These are phyloP conservation scores for Esox niger DNA, from an alignment of 2,113 vertebrate species.

Conservation along the genomic window DNA sequence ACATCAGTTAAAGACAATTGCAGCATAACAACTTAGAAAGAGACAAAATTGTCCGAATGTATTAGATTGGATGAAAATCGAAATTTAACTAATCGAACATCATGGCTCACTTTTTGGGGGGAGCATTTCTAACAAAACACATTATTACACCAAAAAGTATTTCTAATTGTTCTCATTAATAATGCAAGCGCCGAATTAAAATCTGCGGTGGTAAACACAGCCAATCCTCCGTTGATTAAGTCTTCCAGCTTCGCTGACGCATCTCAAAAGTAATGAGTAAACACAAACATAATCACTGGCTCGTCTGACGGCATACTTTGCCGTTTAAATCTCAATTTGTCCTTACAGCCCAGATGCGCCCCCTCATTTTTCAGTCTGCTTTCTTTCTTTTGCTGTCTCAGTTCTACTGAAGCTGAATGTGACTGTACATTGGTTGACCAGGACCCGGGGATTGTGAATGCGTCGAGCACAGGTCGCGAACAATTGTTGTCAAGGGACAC, in stretches of 20 bases:
- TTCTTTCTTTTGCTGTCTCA: background rate
- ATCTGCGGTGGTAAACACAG: constrained; percentile 20
- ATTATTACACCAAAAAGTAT: background rate
- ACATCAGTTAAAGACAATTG: constrained; percentile 1
- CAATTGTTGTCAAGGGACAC: no score
- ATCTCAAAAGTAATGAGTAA: constrained; percentile 23
- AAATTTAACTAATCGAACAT: constrained; percentile 6
- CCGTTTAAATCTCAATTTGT: constrained; percentile 12
- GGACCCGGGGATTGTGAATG: no score
- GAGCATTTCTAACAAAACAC: background rate
- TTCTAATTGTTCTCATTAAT: constrained; percentile 33
- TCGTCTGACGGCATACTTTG: constrained; percentile 28
- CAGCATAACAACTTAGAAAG: background rate
- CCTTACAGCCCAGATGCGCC: background rate
- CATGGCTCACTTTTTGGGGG: background rate
- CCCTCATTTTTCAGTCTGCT: background rate
- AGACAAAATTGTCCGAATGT: background rate
- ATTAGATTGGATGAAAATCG: background rate
- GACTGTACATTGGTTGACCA: no score
- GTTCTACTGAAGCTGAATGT: background rate
- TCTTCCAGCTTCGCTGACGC: constrained; percentile 29
- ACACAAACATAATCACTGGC: constrained; percentile 39
- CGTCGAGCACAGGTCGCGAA: no score
- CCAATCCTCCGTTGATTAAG: constrained; percentile 40
- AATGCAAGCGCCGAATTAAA: constrained; percentile 46